Evolutionary conservation across 1,140 invertebrate species (phyloP).

Genomic region (Microplitis mediator): DNA sequence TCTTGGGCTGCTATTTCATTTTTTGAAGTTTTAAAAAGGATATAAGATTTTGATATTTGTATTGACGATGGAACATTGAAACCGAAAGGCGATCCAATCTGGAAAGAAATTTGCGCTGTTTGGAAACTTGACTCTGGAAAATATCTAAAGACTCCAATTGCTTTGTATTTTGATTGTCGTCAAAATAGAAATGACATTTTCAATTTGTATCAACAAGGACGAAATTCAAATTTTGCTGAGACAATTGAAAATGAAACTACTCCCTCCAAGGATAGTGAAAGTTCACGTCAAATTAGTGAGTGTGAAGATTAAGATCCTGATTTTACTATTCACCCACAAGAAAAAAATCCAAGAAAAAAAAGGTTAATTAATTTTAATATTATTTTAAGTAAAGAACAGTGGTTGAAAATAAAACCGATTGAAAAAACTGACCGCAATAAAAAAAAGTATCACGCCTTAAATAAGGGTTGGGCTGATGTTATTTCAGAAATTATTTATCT

Average conservation of each 20-base stretch:
- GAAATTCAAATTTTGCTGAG: background rate
- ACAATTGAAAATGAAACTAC: background rate
- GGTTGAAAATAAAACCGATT: background rate
- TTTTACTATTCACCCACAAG: no score
- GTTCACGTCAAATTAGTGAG: background rate
- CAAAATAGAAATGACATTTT: background rate
- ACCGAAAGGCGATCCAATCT: background rate
- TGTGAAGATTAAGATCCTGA: no score
- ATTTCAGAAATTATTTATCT: background rate
- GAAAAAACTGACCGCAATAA: background rate
- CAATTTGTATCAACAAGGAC: background rate
- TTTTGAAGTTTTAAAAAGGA: background rate
- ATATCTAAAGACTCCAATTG: background rate
- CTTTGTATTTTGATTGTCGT: background rate
- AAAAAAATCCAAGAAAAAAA: background rate
- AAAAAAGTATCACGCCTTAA: no score
- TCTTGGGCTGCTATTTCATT: background rate
- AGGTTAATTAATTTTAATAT: background rate
- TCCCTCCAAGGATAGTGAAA: background rate
- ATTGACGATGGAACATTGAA: background rate
- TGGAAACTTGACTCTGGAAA: background rate
- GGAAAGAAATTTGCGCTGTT: background rate
- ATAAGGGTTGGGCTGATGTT: background rate
- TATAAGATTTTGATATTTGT: background rate
- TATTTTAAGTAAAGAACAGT: background rate